These are phyloP conservation scores for Crotalus helleri DNA, from an alignment of 2,113 vertebrate species.

Conservation along the genomic window DNA sequence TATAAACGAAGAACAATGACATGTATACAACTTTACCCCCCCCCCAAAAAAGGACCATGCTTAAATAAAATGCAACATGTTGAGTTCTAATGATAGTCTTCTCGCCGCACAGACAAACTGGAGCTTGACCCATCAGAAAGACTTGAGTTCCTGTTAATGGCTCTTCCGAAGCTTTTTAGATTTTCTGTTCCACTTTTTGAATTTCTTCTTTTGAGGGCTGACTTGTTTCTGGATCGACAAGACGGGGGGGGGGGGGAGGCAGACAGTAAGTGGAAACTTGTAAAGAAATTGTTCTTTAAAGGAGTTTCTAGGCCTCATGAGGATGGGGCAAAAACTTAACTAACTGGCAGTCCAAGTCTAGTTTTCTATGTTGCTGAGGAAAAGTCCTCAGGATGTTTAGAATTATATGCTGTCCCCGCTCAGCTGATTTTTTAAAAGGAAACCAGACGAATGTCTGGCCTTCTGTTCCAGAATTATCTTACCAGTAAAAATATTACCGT, in stretches of 20 bases:
- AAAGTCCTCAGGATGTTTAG: neutral
- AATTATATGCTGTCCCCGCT: neutral
- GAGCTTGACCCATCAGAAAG: neutral
- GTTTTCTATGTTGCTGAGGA: neutral
- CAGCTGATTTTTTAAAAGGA: neutral
- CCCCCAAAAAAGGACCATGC: neutral
- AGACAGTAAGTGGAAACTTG: neutral
- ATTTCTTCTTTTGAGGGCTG: constrained; percentile 59
- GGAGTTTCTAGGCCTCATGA: neutral
- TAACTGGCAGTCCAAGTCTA: neutral
- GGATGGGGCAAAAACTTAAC: neutral
- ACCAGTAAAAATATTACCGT: neutral
- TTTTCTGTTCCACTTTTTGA: constrained; percentile 48
- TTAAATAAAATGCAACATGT: neutral
- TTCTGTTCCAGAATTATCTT: neutral
- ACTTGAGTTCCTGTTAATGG: constrained; percentile 33
- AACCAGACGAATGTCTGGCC: neutral
- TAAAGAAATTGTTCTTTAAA: neutral
- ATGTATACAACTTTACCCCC: neutral
- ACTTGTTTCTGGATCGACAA: constrained; percentile 56
- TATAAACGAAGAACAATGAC: neutral
- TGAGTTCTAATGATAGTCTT: neutral
- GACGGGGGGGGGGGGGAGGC: fast-evolving
- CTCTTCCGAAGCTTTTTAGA: constrained; percentile 49
- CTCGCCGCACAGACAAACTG: fast-evolving